Conservation (phyloP, 2,888 invertebrate genomes). For the Gnatocerus cornutus region DNA sequence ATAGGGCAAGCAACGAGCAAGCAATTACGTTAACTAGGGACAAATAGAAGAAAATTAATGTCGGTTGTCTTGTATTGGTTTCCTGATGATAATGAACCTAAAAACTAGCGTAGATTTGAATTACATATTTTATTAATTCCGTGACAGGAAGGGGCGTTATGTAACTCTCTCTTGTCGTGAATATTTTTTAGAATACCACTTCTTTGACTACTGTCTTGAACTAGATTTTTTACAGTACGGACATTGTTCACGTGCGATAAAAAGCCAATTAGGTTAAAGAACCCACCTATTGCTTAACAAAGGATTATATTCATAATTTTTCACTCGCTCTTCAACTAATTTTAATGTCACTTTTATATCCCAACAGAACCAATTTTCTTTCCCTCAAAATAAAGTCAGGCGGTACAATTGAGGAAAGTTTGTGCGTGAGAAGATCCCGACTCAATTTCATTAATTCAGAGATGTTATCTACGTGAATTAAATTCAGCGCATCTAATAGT, state of each 20-base stretch:
- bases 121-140: neutral
- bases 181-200: slow-evolving; percentile 3
- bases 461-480: neutral
- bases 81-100: too few species aligned
- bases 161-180: neutral
- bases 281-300: slow-evolving; percentile 25
- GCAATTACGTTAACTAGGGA: neutral
- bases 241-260: slow-evolving; percentile 28
- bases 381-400: too few species aligned
- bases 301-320: slow-evolving; percentile 21
- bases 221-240: slow-evolving; percentile 20
- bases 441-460: neutral
- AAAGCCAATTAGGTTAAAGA: slow-evolving; percentile 25
- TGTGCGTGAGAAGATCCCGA: neutral
- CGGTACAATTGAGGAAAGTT: neutral
- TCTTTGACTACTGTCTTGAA: neutral
- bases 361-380: too few species aligned
- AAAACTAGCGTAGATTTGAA: too few species aligned
- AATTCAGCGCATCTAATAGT: too few species aligned
- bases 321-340: too few species aligned
- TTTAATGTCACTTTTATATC: neutral
- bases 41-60: neutral
- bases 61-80: neutral
- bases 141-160: neutral
- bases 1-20: neutral